Evolutionary conservation across 2,113 vertebrate genomes (phyloP).

Genomic region (rabbit (Oryctolagus cuniculus)): mOryCun1.1 NC_091453.1:83505001-83505500

Average conservation of each 20-base stretch:
- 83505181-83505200: slow-evolving; percentile 1
- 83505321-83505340: slow-evolving; percentile 32
- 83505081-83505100: background rate
- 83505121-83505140: background rate
- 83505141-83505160: background rate
- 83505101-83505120: slow-evolving; percentile 37
- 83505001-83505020: no score
- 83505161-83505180: slow-evolving; percentile 30
- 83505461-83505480: no score
- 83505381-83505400: slow-evolving; percentile 19
- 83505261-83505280: slow-evolving; percentile 31
- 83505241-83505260: slow-evolving; percentile 35
- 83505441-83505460: no score
- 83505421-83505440: no score
- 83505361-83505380: background rate
- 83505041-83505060: no score
- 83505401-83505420: slow-evolving; percentile 15
- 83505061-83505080: no score
- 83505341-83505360: background rate
- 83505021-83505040: no score
- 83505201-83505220: slow-evolving; percentile 4
- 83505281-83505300: slow-evolving; percentile 34
- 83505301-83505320: slow-evolving; percentile 28
- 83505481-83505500: no score
- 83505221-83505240: background rate